Base-by-base conservation (phyloP, 92 coral and sea anemone genomes). In the Palythoa grandiflora region DNA sequence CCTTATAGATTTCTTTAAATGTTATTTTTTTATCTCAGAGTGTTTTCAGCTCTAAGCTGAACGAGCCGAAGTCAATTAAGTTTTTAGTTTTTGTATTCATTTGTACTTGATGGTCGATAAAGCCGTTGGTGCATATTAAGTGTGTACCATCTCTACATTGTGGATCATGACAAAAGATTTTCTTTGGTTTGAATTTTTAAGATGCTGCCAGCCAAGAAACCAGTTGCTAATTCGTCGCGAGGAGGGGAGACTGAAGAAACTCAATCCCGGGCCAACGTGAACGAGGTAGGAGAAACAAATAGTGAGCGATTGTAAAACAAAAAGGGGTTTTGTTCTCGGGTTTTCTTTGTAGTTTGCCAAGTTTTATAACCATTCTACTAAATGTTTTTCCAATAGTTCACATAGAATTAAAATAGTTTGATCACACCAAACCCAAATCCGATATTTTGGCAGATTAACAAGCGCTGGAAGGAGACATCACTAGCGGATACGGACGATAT, bases 401-500 rank as follows among this genome's bases (percentile, higher is more conserved):
- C 50, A 44, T 5, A 2, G 47, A 40, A 40, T 40, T 40, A 2
- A 40, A 40, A 40, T 40, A 40, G 47, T 40, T 40, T 40, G 0
- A 28, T 28, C 28, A 40, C 50, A 44, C 8, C 13, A 0, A 10
- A 61, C 21, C 6, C 38, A 19, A 9, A 51, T 6, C 10, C 9
- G 38, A 19, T 52, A 14, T 51, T 13, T 66, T 66, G 12, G 47
- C 20, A 81, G 86, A 81, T 81, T 12, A 81, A 81, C 16, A 10
- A 81, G 75, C 73, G 86, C 8, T 81, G 86, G 86, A 81, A 81
- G 39, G 86, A 81, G 20, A 52, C 86, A 17, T 65, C 75, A 19
- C 73, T 75, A 63, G 11, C 86, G n/a, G 86, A 81, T 20, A 81
- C 75, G 0, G 57, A 13, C 20, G 53, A 21, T 15, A 63, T 35